phyloP scores from a whole-genome alignment of 2,113 vertebrate genomes.

The Serinus canaria region DNA sequence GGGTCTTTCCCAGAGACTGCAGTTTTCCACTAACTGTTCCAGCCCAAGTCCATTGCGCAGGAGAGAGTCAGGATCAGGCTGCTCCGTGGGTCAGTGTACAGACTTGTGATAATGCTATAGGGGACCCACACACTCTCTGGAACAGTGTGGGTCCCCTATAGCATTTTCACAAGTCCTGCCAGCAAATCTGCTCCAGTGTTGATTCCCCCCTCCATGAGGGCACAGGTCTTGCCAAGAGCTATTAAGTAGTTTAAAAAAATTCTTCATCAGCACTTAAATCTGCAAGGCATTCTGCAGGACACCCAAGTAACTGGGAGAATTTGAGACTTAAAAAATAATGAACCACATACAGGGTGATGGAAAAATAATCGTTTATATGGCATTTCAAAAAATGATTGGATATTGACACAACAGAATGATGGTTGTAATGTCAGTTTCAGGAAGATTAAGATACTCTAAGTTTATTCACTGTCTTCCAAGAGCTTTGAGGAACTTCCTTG shows the following conservation, averaged over 20 bases:
- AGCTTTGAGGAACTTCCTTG: not conserved
- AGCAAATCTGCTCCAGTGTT: fast-evolving
- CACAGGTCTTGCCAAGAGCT: not conserved
- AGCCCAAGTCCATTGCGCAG: fast-evolving
- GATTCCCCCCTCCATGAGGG: fast-evolving
- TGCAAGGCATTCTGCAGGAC: not conserved
- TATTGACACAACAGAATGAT: not conserved
- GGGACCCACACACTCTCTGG: too few relatives aligned
- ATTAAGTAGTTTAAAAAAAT: not conserved
- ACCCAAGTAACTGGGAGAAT: not conserved
- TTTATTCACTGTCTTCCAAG: not conserved
- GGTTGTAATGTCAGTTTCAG: not conserved
- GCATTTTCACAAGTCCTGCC: not conserved
- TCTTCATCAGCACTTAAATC: not conserved
- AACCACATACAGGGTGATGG: not conserved
- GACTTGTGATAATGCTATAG: too few relatives aligned
- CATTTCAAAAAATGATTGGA: not conserved
- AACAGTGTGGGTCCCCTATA: fast-evolving
- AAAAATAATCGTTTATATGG: not conserved
- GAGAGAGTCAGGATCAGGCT: not conserved
- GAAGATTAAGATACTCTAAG: not conserved
- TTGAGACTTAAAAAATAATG: not conserved
- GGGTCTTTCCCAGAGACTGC: not conserved
- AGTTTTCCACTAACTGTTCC: not conserved
- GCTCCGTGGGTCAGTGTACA: not conserved